Evolutionary conservation across 2,888 invertebrate genomes (phyloP), one percentile per base, ranked within the genome.

Genomic region (Oligia latruncula): DNA sequence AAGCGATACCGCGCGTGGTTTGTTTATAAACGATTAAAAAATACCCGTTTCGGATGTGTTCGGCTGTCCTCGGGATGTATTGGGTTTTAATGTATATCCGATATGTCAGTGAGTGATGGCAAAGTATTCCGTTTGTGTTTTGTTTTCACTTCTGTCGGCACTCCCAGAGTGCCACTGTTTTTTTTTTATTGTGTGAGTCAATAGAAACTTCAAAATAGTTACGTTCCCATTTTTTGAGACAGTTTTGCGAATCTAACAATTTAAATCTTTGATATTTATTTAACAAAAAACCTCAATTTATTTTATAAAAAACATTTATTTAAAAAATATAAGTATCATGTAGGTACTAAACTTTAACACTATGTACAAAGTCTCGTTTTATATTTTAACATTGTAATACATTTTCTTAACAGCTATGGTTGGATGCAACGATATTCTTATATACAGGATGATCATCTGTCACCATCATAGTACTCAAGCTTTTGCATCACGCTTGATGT

Each of bases 291-390:
- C 23, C 20, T 4, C 6, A 6, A 20, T 58, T 71, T 72, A 40
- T 43, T 58, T 58, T 23, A 55, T 55, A 9, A 55, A 13, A 73
- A 85, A 65, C 9, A 60, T 73, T 74, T 79, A 73, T 70, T 77
- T n/a, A 66, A 77, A 78, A 87, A 77, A 67, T 60, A 68, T 67
- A 43, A 0, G 20, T 65, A 80, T 67, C 52, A 64, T 70, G 11
- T 60, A 73, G 11, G 55, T 40, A 43, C 65, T 81, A 74, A 71
- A 73, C 13, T n/a, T 71, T 70, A 66, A 80, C 40, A 73, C 62
- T 84, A 84, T 87, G 55, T 85, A 85, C 87, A 87, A 87, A 84
- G 77, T 87, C 75, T 75, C 86, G 8, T 46, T 71, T 70, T 75
- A 77, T 60, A 0, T 66, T 72, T 62, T 55, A 65, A 71, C 52